Percentiles rank a stretch among this genome's conserved stretches.
phyloP scores from a whole-genome alignment of 2,113 vertebrate genomes.

The Symphodus melops region DNA sequence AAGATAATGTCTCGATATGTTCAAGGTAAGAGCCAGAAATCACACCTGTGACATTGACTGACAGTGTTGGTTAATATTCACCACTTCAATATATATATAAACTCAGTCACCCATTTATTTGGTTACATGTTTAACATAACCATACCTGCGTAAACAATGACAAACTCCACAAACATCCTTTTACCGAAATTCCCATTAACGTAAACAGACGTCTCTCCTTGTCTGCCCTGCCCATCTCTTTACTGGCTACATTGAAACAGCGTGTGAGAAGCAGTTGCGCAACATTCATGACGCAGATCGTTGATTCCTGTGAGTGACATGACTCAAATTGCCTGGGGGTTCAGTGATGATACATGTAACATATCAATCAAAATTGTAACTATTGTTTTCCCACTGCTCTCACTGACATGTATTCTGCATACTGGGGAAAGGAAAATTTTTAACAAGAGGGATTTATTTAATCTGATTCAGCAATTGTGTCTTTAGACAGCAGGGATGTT shows the following conservation, averaged over 20 bases:
- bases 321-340: constrained; percentile 46
- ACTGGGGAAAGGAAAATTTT: constrained; percentile 18
- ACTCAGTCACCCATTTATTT: too few species aligned
- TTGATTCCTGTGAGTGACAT: constrained; percentile 12
- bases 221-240: neutral
- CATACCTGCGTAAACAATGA: neutral
- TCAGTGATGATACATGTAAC: neutral
- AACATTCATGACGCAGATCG: constrained; percentile 31
- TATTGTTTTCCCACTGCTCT: neutral
- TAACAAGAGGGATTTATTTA: neutral
- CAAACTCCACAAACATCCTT: neutral
- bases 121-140: too few species aligned
- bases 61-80: too few species aligned
- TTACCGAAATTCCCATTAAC: neutral
- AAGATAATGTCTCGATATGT: too few species aligned
- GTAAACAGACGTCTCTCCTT: neutral
- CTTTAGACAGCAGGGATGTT: too few species aligned
- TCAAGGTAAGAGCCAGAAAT: neutral
- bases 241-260: neutral
- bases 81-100: too few species aligned
- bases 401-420: neutral
- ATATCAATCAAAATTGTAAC: neutral
- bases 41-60: too few species aligned
- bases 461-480: neutral
- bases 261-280: constrained; percentile 1